A percentile compares a stretch with the other conserved stretches of the same genome.
These are phyloP conservation scores for Liodrosophila aerea DNA, from an alignment of 2,888 invertebrate genomes.

Conservation along the genomic window DNA sequence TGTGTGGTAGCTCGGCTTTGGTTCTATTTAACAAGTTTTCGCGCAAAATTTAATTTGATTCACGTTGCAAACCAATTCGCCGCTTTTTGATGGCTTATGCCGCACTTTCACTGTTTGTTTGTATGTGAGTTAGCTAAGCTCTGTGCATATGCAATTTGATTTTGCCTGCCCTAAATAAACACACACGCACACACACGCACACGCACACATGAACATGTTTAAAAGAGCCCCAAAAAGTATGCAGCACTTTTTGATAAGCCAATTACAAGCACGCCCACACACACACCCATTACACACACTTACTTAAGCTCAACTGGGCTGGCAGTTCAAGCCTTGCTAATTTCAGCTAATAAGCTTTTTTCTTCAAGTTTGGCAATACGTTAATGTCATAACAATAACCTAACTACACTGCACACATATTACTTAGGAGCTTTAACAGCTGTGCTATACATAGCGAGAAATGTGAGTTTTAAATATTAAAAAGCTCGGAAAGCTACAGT, in stretches of 20 bases:
- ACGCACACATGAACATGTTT: constrained; percentile 15
- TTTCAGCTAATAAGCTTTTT: too few relatives aligned
- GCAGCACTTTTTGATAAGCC: constrained; percentile 53
- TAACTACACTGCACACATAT: too few relatives aligned
- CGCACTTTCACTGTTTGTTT: constrained; percentile 18
- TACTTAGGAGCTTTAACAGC: too few relatives aligned
- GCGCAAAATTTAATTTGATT: constrained; percentile 57
- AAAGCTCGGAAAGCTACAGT: too few relatives aligned
- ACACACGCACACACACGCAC: constrained; percentile 6
- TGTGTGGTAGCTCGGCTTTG: constrained; percentile 11
- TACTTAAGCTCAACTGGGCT: too few relatives aligned
- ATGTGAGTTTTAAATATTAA: too few relatives aligned
- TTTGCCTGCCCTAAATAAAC: constrained; percentile 17
- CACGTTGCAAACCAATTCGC: constrained; percentile 51
- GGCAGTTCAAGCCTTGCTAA: too few relatives aligned
- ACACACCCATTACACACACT: too few relatives aligned
- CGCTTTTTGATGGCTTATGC: constrained; percentile 39
- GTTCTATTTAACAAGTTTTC: constrained; percentile 43
- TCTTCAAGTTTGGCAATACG: too few relatives aligned
- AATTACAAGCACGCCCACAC: constrained; percentile 36
- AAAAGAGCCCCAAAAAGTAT: constrained; percentile 41
- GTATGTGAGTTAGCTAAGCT: constrained; percentile 45
- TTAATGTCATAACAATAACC: too few relatives aligned
- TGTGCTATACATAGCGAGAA: too few relatives aligned
- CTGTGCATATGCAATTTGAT: constrained; percentile 57